A percentile compares a stretch with the other conserved stretches of the same genome.
Conservation (phyloP, 1,140 invertebrate genomes). For the roundworm (Caenorhabditis elegans) region DNA sequence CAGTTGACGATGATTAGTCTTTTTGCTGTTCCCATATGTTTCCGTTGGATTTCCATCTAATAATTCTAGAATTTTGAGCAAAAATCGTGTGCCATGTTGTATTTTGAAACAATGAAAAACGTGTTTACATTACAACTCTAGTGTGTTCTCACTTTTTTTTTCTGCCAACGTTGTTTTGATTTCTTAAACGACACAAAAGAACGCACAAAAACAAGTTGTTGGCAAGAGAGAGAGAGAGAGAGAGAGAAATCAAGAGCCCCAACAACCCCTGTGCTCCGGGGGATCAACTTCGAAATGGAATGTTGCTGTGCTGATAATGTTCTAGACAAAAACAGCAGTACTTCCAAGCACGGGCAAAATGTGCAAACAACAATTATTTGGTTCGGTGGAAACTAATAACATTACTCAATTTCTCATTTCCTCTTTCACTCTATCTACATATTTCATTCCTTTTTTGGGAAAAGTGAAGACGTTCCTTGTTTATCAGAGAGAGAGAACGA, state of each 20-base stretch:
- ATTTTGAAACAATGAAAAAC: neutral
- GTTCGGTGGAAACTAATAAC: neutral
- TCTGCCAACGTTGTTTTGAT: neutral
- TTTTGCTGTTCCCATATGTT: neutral
- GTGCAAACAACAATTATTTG: neutral
- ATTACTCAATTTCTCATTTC: neutral
- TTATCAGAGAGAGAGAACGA: too few species aligned
- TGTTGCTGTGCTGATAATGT: too few species aligned
- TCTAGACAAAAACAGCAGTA: neutral
- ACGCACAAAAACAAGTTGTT: slow-evolving; percentile 9
- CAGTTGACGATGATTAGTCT: neutral
- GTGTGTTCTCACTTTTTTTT: neutral
- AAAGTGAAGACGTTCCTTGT: neutral
- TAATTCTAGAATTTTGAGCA: too few species aligned
- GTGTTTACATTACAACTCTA: slow-evolving; percentile 3
- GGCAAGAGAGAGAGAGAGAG: neutral
- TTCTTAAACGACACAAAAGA: neutral
- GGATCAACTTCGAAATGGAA: too few species aligned
- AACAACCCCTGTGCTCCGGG: too few species aligned
- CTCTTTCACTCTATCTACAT: neutral
- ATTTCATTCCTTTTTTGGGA: neutral
- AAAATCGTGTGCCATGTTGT: too few species aligned
- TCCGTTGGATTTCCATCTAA: neutral
- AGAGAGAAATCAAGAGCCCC: too few species aligned
- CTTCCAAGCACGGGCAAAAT: neutral